Base-by-base conservation (phyloP, 2,888 invertebrate genomes). In the Neoaliturus tenellus region DNA sequence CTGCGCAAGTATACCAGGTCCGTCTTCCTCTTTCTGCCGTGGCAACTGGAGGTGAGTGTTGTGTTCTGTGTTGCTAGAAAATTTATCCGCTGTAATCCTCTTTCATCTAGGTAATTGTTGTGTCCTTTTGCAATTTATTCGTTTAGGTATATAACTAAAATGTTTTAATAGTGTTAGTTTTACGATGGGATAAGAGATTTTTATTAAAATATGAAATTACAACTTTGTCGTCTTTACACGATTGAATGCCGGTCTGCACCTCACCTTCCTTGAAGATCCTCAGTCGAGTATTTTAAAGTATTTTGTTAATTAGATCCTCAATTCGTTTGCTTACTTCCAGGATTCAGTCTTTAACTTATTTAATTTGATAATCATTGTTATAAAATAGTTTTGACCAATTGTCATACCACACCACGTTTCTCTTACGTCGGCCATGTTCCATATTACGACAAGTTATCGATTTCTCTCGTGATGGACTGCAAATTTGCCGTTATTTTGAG, bases 1-100 rank as follows among this genome's bases (percentile, higher is more conserved):
- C 83, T 87, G 88, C 89, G 88, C 88, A 88, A 87, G 87, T 83
- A 51, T 86, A 84, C 85, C 86, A 84, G 83, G 83, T 84, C 85
- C 86, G 87, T 89, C 89, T 88, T 87, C 88, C 89, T 89, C 89
- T 89, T 89, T 89, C 88, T 89, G 88, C 88, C 88, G 89, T 89
- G 89, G 88, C 88, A 89, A 87, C 87, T 88, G 88, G 88, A 89
- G 89, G 89, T 89, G 89, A 88, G 89, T 89, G 88, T 44, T 44
- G n/a, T 44, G 41, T 23, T 44, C 17, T 28, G 20, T 41, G 28
- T 28, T 44, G 12, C n/a, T 17, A 41, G 67, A 28, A 78, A 75
- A 35, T 41, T 81, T 55, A 81, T 81, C 81, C 20, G 20, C 33
- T 39, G 31, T 81, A 41, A 81, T 81, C 81, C 55, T 48, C 51